These are phyloP conservation scores for Heliconius hermathena DNA, from an alignment of 1,140 invertebrate species.

Conservation along the genomic window DNA sequence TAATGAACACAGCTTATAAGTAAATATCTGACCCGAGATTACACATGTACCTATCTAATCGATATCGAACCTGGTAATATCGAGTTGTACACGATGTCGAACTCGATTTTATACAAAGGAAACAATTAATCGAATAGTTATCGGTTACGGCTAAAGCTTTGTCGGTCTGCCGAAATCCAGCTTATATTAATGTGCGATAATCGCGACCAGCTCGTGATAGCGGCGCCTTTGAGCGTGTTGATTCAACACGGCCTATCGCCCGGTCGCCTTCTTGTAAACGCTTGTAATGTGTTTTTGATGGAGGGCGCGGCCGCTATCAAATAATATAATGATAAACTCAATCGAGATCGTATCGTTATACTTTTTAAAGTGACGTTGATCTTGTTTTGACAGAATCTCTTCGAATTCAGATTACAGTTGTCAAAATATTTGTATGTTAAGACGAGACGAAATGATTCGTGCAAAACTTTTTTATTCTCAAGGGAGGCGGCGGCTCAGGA, in stretches of 20 bases:
- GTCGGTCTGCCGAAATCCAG: conserved; percentile 88
- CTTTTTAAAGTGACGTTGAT: conserved; percentile 49
- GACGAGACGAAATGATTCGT: neutral
- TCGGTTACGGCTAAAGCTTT: conserved; percentile 64
- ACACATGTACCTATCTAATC: conserved; percentile 54
- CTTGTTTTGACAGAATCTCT: conserved; percentile 48
- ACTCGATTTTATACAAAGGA: conserved; percentile 61
- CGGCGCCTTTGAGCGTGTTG: conserved; percentile 73
- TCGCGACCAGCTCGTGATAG: conserved; percentile 64
- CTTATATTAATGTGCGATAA: conserved; percentile 95
- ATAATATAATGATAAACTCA: conserved; percentile 55
- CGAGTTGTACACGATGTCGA: conserved; percentile 60
- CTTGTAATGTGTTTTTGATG: conserved; percentile 77
- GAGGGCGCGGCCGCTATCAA: conserved; percentile 67
- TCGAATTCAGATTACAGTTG: conserved; percentile 28
- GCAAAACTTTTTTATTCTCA: conserved; percentile 31
- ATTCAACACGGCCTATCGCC: conserved; percentile 67
- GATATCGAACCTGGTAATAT: conserved; percentile 53
- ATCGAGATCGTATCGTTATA: conserved; percentile 45
- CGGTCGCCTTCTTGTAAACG: conserved; percentile 70
- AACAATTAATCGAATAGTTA: conserved; percentile 74
- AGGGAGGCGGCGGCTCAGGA: conserved; percentile 20
- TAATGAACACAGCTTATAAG: conserved; percentile 49
- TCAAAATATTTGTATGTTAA: conserved; percentile 9
- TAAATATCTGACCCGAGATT: conserved; percentile 48